Conservation (phyloP, 1,140 invertebrate species). For the Battus philenor region DNA sequence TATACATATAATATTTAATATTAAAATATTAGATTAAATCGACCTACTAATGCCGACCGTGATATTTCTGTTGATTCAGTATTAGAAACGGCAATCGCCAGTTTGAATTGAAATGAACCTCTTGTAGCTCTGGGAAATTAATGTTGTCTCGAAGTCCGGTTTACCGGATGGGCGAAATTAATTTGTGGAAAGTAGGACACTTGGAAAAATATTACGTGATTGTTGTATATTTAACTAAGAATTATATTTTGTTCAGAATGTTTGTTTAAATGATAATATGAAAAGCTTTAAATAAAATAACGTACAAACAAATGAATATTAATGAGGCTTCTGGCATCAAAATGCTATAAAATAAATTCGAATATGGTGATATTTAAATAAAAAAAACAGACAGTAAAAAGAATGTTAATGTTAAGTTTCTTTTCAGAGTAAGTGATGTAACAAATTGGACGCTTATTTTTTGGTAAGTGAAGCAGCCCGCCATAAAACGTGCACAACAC, state of each 20-base stretch:
- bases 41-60: constrained; percentile 8
- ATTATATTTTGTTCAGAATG: not conserved
- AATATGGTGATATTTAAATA: too few relatives aligned
- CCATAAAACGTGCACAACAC: too few relatives aligned
- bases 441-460: too few relatives aligned
- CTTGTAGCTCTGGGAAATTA: constrained; percentile 15
- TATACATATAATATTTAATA: too few relatives aligned
- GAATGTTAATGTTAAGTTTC: too few relatives aligned
- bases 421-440: too few relatives aligned
- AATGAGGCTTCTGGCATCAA: too few relatives aligned
- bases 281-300: too few relatives aligned
- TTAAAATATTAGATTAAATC: not conserved
- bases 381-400: too few relatives aligned
- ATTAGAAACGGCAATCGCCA: constrained; percentile 18
- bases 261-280: not conserved
- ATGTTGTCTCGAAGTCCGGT: constrained; percentile 12
- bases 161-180: constrained; percentile 11
- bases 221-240: constrained; percentile 4
- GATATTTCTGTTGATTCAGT: constrained; percentile 13
- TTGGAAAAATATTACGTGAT: constrained; percentile 10
- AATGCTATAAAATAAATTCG: too few relatives aligned
- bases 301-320: too few relatives aligned
- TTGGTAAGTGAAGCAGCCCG: too few relatives aligned
- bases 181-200: constrained; percentile 7
- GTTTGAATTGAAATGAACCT: constrained; percentile 16